These are phyloP conservation scores for Apogon talboti DNA, from an alignment of 2,797 vertebrate genomes.

Conservation along the genomic window DNA sequence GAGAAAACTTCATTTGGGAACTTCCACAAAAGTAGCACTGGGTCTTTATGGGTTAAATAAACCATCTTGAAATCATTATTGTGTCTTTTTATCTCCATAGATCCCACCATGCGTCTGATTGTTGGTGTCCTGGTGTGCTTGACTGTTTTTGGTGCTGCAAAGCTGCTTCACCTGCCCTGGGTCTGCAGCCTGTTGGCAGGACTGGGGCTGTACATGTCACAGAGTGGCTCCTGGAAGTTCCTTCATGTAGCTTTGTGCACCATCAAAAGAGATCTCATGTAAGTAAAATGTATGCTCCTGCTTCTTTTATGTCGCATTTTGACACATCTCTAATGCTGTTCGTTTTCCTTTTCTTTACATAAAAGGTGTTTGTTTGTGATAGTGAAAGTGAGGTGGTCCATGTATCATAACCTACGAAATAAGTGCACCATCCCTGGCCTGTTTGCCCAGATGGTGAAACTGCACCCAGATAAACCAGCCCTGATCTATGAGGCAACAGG, in stretches of 20 bases:
- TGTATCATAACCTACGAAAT: conserved; percentile 72
- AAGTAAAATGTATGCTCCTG: conserved; percentile 54
- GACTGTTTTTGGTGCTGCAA: conserved; percentile 72
- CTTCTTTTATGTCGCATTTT: not conserved
- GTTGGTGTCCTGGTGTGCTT: conserved; percentile 53
- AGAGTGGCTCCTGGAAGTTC: conserved; percentile 82
- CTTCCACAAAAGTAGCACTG: no score
- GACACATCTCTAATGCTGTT: not conserved
- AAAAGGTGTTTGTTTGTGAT: conserved; percentile 86
- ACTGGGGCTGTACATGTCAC: conserved; percentile 78
- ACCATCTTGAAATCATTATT: no score
- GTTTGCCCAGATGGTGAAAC: conserved; percentile 79
- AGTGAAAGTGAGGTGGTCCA: conserved; percentile 80
- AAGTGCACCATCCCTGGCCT: conserved; percentile 84
- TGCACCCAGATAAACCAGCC: conserved; percentile 85
- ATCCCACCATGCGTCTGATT: conserved; percentile 45
- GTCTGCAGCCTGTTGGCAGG: conserved; percentile 80
- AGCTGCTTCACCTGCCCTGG: conserved; percentile 79
- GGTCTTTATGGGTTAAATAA: no score
- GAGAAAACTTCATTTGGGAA: no score
- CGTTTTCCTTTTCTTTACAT: not conserved
- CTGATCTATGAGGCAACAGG: conserved; percentile 86
- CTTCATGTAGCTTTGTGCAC: conserved; percentile 82
- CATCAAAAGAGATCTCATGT: conserved; percentile 86
- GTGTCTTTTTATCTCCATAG: conserved; percentile 36